A percentile compares a stretch with the other conserved stretches of the same genome.
phyloP scores from a whole-genome alignment of 2,113 vertebrate genomes.

The Aldabrachelys gigantea region DNA sequence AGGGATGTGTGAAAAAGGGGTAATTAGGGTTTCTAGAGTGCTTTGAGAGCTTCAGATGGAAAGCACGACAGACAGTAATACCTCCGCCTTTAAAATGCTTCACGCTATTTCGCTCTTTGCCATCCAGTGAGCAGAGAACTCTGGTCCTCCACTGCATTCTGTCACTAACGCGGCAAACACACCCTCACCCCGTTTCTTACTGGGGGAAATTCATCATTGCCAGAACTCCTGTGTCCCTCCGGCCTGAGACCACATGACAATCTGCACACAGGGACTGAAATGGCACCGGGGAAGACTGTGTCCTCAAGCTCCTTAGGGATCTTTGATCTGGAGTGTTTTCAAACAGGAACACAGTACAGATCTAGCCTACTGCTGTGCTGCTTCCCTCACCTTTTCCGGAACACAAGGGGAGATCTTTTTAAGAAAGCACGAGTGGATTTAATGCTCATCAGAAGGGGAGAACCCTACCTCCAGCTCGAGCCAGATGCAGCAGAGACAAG shows the following conservation, averaged over 20 bases:
- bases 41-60: not conserved
- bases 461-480: too few relatives aligned
- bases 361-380: too few relatives aligned
- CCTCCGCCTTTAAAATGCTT: not conserved
- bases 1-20: not conserved
- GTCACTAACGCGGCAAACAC: not conserved
- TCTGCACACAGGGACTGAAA: not conserved
- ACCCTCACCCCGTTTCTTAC: not conserved
- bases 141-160: not conserved
- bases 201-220: not conserved
- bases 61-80: not conserved
- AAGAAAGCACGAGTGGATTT: not conserved
- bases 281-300: not conserved
- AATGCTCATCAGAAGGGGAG: not conserved
- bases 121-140: not conserved
- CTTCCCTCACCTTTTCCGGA: too few relatives aligned
- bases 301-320: not conserved
- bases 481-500: too few relatives aligned
- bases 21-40: not conserved
- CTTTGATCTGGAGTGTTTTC: not conserved
- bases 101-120: not conserved
- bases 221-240: not conserved
- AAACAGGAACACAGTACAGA: too few relatives aligned
- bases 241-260: not conserved
- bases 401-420: not conserved